Conservation (phyloP, 2,113 vertebrate genomes). For the Ptilorrhoa leucosticta region DNA sequence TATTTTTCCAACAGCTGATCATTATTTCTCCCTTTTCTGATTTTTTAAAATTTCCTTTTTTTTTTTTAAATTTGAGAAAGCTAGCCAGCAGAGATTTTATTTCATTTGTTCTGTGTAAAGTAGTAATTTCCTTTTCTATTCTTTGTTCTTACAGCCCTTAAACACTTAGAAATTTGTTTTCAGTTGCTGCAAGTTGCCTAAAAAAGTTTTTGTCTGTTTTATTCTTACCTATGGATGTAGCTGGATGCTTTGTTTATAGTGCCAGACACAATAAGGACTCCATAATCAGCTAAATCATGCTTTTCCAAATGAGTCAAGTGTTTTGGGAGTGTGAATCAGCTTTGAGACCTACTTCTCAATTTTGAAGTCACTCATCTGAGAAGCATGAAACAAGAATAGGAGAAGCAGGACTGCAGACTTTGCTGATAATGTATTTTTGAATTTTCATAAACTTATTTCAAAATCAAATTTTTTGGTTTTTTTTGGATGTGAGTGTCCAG, state of each 20-base stretch:
- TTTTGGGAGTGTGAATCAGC: background rate
- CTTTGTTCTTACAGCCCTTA: conserved; percentile 9
- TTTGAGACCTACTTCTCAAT: background rate
- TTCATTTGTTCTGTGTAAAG: conserved; percentile 36
- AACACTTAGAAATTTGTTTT: background rate
- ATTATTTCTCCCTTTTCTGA: conserved; percentile 38
- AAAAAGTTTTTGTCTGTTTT: background rate
- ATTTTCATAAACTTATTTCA: background rate
- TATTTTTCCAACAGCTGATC: conserved; percentile 59
- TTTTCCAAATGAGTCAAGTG: background rate
- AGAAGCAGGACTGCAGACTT: background rate
- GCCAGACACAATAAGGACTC: background rate
- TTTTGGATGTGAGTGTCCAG: background rate
- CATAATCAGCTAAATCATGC: background rate
- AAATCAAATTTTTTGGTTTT: background rate
- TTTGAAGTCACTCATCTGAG: background rate
- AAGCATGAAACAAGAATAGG: background rate
- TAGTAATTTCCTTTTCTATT: conserved; percentile 4
- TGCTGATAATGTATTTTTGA: background rate
- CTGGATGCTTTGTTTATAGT: background rate
- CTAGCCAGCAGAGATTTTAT: conserved; percentile 39
- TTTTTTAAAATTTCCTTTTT: background rate
- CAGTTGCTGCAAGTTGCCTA: background rate
- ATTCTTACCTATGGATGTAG: conserved; percentile 5
- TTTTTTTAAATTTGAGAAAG: background rate